Evolutionary conservation across 2,113 vertebrate species (phyloP).

Genomic region (Pipra filicauda): DNA sequence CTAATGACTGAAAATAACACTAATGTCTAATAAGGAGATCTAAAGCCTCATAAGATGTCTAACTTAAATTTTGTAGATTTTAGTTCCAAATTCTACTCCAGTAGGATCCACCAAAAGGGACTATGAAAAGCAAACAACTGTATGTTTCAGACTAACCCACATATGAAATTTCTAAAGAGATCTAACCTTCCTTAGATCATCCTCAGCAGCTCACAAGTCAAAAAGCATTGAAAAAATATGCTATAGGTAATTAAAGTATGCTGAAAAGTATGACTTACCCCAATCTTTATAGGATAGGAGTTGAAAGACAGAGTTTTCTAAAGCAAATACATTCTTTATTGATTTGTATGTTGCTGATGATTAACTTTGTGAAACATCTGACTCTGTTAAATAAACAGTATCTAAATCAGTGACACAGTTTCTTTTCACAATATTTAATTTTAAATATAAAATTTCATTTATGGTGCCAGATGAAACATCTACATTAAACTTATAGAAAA

Average conservation of each 20-base stretch:
- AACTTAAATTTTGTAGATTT: background rate
- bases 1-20: background rate
- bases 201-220: background rate
- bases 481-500: background rate
- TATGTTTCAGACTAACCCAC: background rate
- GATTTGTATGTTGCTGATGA: slow-evolving; percentile 13
- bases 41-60: background rate
- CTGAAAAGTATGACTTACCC: background rate
- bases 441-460: background rate
- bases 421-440: background rate
- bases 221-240: background rate
- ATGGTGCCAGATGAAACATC: background rate
- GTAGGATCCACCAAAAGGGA: background rate
- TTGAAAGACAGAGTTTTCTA: background rate
- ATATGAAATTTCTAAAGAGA: background rate
- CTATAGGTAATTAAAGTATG: background rate
- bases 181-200: background rate
- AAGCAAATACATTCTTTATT: background rate
- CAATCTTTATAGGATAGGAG: background rate
- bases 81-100: background rate
- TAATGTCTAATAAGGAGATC: background rate
- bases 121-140: background rate
- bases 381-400: background rate
- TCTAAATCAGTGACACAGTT: background rate
- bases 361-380: slow-evolving; percentile 1